phyloP scores from a whole-genome alignment of 1,140 invertebrate species.

The Trichomalopsis sarcophagae region DNA sequence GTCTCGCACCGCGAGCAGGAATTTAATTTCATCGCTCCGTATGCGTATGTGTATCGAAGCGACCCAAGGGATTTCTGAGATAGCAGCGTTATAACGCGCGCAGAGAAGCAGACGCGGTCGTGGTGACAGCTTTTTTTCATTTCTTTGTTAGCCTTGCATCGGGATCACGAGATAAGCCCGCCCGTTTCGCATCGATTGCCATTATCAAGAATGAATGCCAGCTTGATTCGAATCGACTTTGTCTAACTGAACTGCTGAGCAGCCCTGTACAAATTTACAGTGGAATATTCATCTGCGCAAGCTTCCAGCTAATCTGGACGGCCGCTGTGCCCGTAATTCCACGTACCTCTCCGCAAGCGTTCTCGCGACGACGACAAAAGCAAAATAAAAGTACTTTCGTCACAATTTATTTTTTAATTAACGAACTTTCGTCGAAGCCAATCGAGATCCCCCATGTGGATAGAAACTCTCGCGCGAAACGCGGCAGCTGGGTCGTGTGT shows the following conservation, averaged over 20 bases:
- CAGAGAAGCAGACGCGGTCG: not conserved
- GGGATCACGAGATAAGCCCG: not conserved
- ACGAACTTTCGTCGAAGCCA: not conserved
- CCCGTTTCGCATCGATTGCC: not conserved
- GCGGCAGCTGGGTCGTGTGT: no score
- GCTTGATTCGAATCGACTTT: not conserved
- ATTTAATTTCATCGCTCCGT: not conserved
- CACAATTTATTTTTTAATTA: not conserved
- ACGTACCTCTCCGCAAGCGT: no score
- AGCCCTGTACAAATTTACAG: no score
- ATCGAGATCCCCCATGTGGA: slow-evolving; percentile 10
- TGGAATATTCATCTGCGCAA: no score
- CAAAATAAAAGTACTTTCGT: not conserved
- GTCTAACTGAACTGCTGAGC: no score
- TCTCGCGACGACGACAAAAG: not conserved
- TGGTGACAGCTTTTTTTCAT: not conserved
- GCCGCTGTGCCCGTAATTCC: no score
- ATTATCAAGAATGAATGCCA: not conserved
- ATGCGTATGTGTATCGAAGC: no score
- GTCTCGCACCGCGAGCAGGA: not conserved
- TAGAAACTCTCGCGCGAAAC: slow-evolving; percentile 1
- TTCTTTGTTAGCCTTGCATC: not conserved
- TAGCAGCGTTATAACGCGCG: not conserved
- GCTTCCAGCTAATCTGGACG: no score
- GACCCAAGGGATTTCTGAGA: not conserved